phyloP scores from a whole-genome alignment of 2,888 invertebrate genomes.

The Macrophya annulata region DNA sequence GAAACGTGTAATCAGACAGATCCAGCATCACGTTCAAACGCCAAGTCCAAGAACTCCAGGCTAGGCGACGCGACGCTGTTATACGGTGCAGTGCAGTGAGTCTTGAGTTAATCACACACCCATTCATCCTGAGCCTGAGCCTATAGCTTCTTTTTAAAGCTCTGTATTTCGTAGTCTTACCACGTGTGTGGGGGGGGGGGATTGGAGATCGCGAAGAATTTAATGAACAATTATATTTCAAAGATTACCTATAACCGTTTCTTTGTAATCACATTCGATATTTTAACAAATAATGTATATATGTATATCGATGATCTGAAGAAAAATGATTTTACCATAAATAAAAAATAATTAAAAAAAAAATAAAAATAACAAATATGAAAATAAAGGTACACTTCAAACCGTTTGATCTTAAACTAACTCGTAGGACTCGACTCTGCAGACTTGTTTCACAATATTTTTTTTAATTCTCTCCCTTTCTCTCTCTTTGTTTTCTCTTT shows the following conservation, averaged over 20 bases:
- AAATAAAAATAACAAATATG: not conserved
- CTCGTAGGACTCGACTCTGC: not conserved
- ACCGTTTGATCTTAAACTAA: constrained; percentile 17
- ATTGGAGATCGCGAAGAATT: not conserved
- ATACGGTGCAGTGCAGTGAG: not conserved
- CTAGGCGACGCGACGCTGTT: not conserved
- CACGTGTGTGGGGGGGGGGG: not conserved
- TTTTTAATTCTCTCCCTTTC: not conserved
- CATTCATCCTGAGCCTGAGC: constrained; percentile 11
- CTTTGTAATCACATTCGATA: not conserved
- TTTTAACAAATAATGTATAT: not conserved
- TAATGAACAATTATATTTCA: not conserved
- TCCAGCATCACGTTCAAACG: constrained; percentile 20
- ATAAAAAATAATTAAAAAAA: no score
- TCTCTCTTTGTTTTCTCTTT: not conserved
- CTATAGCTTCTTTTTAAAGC: not conserved
- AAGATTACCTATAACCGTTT: not conserved
- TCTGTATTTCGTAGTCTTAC: not conserved
- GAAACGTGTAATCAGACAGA: constrained; percentile 13
- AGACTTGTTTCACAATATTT: constrained; percentile 28
- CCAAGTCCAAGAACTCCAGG: constrained; percentile 1
- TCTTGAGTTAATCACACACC: constrained; percentile 31
- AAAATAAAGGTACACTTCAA: not conserved
- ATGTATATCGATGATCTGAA: not conserved
- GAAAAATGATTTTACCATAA: not conserved